Base-by-base conservation (phyloP, 2,797 vertebrate genomes). In the Xenentodon cancila region DNA sequence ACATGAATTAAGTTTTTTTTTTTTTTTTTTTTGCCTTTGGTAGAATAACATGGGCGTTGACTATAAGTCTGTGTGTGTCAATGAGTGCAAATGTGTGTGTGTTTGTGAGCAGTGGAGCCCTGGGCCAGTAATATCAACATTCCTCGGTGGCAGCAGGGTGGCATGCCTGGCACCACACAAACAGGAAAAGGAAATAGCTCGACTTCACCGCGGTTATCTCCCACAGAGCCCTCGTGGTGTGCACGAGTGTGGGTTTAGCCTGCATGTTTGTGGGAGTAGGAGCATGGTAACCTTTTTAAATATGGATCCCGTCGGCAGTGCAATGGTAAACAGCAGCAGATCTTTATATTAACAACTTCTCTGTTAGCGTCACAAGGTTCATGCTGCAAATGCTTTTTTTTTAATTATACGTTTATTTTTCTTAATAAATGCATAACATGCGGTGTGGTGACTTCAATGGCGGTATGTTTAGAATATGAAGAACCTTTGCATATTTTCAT, bases 151-250 rank as follows among this genome's bases (percentile, higher is more conserved):
- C 84, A 87, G 76, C 78, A 68, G 80, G 77, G 85, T 85, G 78
- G 69, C 72, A 82, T 68, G 84, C 72, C 80, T 85, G 88, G 84
- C 83, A 88, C 78, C 78, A 79, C 59, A 76, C 78, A 85, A 87
- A 89, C 86, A 86, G 86, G 87, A 87, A 89, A 57, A 87, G 86
- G 88, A 90, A 91, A 88, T 87, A 79, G 73, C 80, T 80, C 34
- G 18, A 84, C 70, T 85, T 78, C 71, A 81, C 47, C 47, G 25
- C 12, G 27, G 72, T 85, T 81, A 88, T 86, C 87, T 87, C 76
- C 64, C 53, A 15, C 59, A 82, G 79, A 82, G 76, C 76, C 68
- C 62, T 72, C 57, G 34, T 46, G n/a, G 49, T 55, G 70, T 64
- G 45, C 48, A 7, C 3, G 47, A 43, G 53, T 37, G 59, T 50